Base-by-base conservation (phyloP, 2,113 vertebrate species). In the Solea senegalensis region DNA sequence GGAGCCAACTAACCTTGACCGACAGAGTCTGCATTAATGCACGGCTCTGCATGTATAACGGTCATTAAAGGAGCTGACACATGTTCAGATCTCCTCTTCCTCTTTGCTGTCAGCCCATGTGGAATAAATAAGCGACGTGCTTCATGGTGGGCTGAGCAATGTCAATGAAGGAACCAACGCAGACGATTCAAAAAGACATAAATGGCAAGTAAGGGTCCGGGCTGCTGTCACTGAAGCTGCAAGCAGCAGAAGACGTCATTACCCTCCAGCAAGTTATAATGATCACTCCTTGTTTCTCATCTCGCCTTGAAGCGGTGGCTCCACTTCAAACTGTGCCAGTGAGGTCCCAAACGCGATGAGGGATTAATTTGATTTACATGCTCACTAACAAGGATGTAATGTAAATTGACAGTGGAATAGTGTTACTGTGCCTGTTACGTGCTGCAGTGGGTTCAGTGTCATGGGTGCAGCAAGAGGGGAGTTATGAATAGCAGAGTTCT, bases 341-440 rank as follows among this genome's bases (percentile, higher is more conserved):
- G 56, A 65, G 71, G 64, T 79, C 78, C 2, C 61, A 7, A 9
- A 12, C 8, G 74, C 9, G 9, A 74, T 28, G 48, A 74, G 54
- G 71, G 62, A 74, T 74, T 87, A 46, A 85, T 89, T 58, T 59
- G 70, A 88, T 90, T 90, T 77, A 76, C 86, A 83, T 71, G 82
- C 84, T 76, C 11, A 58, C 86, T 83, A 88, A 90, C 53, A 12
- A 78, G 80, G 53, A 73, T 79, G 68, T 80, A 65, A 89, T 84
- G 82, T 61, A 81, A 84, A 80, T 45, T 60, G 82, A 86, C 85
- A 80, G 65, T 11, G 78, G 69, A 72, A 73, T 70, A 69, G 65
- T 54, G 65, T 83, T 56, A 50, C 27, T 66, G 70, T 14, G 65
- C 64, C 72, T 66, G 49, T 70, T 67, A 53, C 62, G 72, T 44